Base-by-base conservation (phyloP, 2,113 vertebrate species). In the Amia ocellicauda region DNA sequence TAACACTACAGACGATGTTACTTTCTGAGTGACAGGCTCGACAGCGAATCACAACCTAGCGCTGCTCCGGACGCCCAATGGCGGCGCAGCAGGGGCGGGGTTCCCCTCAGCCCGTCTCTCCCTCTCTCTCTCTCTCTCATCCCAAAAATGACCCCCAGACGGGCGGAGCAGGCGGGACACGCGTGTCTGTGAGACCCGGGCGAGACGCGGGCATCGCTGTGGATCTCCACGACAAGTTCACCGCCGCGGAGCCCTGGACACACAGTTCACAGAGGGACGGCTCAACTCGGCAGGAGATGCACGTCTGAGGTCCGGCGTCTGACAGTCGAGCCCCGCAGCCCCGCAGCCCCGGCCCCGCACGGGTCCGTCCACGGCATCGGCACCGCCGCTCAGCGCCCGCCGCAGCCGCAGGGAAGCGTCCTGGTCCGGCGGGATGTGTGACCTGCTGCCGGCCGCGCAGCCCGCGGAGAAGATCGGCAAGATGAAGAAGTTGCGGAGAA, bases 401-500 rank as follows among this genome's bases (percentile, higher is more conserved):
- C 58, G 11, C 50, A 54, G 3, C 58, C 23, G 22, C 7, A 29
- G 42, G n/a, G 24, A 31, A 4, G 43, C 55, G 17, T 24, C 27
- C 4, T 3, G 31, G 29, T 56, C 62, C 43, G 4, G n/a, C 42
- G 26, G 69, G 54, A 87, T 90, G 88, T 89, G 92, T 81, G 92
- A 89, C 78, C 74, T 86, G 71, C 85, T 93, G 89, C 88, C 91
- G 60, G 86, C 86, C 69, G 78, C 91, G 58, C 87, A 88, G 74
- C 81, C 90, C 22, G 73, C 82, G 19, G 85, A 91, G 80, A 93
- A 91, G 74, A 90, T 87, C 63, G 88, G 93, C 84, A 97, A 88
- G 85, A 98, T 98, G 95, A 97, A 94, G 90, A 97, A 98, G 93
- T 94, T 98, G 80, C 80, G 95, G 74, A 90, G 95, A 95, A 98